A percentile compares a stretch with the other conserved stretches of the same genome.
These are phyloP conservation scores for Cabera pusaria DNA, from an alignment of 2,888 invertebrate species.

Conservation along the genomic window DNA sequence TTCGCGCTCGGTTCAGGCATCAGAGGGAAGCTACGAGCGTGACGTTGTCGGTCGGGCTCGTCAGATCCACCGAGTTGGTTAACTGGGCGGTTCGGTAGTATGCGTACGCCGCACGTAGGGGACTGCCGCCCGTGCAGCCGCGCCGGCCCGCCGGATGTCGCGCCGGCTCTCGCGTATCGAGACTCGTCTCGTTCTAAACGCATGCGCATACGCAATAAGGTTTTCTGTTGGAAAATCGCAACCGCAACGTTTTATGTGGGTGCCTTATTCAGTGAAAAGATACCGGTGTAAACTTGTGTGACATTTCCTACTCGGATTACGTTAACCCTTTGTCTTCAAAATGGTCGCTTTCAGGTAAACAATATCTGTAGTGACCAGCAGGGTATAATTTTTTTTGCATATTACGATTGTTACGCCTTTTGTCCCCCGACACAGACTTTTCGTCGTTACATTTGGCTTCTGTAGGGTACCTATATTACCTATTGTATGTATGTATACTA, in stretches of 20 bases:
- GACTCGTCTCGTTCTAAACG: slow-evolving; percentile 31
- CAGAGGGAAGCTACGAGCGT: slow-evolving; percentile 64
- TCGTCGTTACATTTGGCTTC: too few species aligned
- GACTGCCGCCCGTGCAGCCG: slow-evolving; percentile 54
- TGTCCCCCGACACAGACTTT: too few species aligned
- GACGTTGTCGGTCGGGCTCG: slow-evolving; percentile 57
- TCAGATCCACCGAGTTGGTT: slow-evolving; percentile 30
- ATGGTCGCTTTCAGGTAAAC: slow-evolving; percentile 48
- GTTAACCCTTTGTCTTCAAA: slow-evolving; percentile 31
- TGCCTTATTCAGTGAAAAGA: slow-evolving; percentile 50
- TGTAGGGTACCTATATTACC: too few species aligned
- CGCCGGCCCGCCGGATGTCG: slow-evolving; percentile 34
- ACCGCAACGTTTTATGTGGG: slow-evolving; percentile 49
- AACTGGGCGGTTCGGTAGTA: slow-evolving; percentile 34
- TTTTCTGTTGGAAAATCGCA: slow-evolving; percentile 45
- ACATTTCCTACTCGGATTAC: slow-evolving; percentile 33
- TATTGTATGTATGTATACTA: too few species aligned
- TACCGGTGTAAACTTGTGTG: slow-evolving; percentile 41
- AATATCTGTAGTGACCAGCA: too few species aligned
- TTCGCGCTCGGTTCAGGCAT: slow-evolving; percentile 57
- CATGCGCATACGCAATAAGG: slow-evolving; percentile 37
- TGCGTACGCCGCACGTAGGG: slow-evolving; percentile 40
- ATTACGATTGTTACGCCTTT: too few species aligned
- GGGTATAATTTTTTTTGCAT: too few species aligned
- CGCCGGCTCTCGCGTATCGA: slow-evolving; percentile 39